phyloP scores from a whole-genome alignment of 2,888 invertebrate species.

The Agrenia bidenticulata region DNA sequence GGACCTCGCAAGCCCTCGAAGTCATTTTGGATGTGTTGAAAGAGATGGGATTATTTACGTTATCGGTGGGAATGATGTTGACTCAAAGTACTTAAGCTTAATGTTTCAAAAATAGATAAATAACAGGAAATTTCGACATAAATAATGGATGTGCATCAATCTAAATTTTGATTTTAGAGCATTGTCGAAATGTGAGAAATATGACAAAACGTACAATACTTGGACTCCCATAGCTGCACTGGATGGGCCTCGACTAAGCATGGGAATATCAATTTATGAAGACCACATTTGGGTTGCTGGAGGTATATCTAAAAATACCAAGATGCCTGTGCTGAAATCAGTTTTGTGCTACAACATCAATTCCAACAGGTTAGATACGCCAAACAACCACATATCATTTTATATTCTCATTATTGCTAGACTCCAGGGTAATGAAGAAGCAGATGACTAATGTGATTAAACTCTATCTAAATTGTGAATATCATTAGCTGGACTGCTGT shows the following conservation, averaged over 20 bases:
- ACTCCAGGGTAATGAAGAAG: no score
- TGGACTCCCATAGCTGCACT: slow-evolving; percentile 66
- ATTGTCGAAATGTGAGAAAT: slow-evolving; percentile 65
- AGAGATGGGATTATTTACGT: slow-evolving; percentile 68
- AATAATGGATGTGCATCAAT: not conserved
- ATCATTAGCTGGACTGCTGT: slow-evolving; percentile 26
- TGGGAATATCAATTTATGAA: slow-evolving; percentile 64
- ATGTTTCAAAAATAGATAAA: no score
- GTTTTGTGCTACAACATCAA: slow-evolving; percentile 25
- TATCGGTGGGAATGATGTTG: slow-evolving; percentile 69
- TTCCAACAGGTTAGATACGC: slow-evolving; percentile 17
- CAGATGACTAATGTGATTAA: no score
- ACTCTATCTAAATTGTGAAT: not conserved
- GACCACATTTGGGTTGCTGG: slow-evolving; percentile 73
- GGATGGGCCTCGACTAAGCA: slow-evolving; percentile 64
- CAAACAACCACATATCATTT: not conserved
- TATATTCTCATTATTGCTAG: not conserved
- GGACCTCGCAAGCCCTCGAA: slow-evolving; percentile 64
- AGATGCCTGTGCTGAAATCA: slow-evolving; percentile 58
- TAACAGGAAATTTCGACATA: no score
- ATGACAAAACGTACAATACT: slow-evolving; percentile 61
- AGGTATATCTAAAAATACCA: slow-evolving; percentile 64
- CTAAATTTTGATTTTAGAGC: slow-evolving; percentile 54
- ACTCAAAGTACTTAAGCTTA: slow-evolving; percentile 59
- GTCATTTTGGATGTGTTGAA: slow-evolving; percentile 70